Evolutionary conservation across 1,140 invertebrate species (phyloP).

Genomic region (Lepidurus apus): DNA sequence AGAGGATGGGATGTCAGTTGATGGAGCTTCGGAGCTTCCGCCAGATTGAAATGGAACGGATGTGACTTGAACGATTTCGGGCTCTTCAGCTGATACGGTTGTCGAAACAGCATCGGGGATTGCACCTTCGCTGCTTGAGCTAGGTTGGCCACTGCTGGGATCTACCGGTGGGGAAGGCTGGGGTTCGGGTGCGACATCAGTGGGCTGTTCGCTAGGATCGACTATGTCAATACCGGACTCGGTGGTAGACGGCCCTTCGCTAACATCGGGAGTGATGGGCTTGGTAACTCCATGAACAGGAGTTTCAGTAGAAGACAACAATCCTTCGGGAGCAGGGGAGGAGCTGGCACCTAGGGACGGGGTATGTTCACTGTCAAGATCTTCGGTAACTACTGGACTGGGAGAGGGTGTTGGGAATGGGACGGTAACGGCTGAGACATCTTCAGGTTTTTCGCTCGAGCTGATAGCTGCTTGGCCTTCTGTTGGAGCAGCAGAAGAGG

Average conservation of each 20-base stretch:
- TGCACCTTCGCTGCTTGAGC: no score
- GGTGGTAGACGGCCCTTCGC: neutral
- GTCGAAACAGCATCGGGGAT: neutral
- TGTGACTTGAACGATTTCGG: neutral
- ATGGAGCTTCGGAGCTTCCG: neutral
- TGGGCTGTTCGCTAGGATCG: no score
- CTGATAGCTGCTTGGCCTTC: constrained; percentile 28
- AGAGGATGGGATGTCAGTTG: neutral
- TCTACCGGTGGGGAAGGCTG: no score
- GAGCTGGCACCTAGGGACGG: constrained; percentile 32
- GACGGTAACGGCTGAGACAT: constrained; percentile 36
- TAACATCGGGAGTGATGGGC: constrained; percentile 28
- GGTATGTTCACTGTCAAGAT: constrained; percentile 37
- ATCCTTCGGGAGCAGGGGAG: constrained; percentile 32
- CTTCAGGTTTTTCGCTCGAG: neutral
- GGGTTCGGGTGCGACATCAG: no score
- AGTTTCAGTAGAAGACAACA: neutral
- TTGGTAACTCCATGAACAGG: neutral
- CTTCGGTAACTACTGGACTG: constrained; percentile 19
- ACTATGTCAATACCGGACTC: neutral
- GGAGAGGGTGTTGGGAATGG: constrained; percentile 26
- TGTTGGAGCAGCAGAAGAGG: constrained; percentile 24
- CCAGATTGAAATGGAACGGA: neutral
- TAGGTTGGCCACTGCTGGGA: no score
- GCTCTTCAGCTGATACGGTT: neutral